Evolutionary conservation across 2,888 invertebrate species (phyloP).

Genomic region (Xylophagus ater): DNA sequence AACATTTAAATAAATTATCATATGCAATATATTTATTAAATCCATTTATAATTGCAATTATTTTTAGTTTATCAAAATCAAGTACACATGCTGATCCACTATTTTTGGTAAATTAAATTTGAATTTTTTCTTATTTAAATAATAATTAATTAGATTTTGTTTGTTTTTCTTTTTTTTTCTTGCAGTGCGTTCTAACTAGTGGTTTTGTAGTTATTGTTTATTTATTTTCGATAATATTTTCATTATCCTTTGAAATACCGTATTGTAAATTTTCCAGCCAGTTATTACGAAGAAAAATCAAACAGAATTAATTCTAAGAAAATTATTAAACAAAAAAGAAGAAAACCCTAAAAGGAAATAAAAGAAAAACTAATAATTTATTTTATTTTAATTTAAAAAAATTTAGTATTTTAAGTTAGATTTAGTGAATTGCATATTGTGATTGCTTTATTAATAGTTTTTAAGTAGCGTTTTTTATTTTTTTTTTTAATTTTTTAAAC

Average conservation of each 20-base stretch:
- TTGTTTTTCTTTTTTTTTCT: conserved; percentile 8
- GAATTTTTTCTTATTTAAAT: neutral
- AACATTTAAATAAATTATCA: conserved; percentile 44
- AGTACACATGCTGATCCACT: conserved; percentile 37
- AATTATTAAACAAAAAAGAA: no score
- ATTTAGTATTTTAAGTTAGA: neutral
- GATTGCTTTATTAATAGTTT: no score
- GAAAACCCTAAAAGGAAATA: neutral
- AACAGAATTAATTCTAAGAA: conserved; percentile 9
- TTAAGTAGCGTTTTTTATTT: no score
- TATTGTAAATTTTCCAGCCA: conserved; percentile 32
- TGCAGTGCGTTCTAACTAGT: conserved; percentile 29
- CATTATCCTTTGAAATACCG: conserved; percentile 34
- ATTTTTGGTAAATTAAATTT: conserved; percentile 28
- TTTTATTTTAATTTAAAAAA: neutral
- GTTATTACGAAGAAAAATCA: conserved; percentile 12
- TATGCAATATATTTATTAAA: conserved; percentile 49
- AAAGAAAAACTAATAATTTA: no score
- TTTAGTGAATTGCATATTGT: conserved; percentile 11
- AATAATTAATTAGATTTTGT: neutral
- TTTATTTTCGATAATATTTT: conserved; percentile 30
- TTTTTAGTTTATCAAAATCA: conserved; percentile 35
- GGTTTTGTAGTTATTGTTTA: conserved; percentile 35
- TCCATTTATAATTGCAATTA: conserved; percentile 43
- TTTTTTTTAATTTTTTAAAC: no score